Conservation (phyloP, 2,888 invertebrate genomes). For the Graphium colonna region DNA sequence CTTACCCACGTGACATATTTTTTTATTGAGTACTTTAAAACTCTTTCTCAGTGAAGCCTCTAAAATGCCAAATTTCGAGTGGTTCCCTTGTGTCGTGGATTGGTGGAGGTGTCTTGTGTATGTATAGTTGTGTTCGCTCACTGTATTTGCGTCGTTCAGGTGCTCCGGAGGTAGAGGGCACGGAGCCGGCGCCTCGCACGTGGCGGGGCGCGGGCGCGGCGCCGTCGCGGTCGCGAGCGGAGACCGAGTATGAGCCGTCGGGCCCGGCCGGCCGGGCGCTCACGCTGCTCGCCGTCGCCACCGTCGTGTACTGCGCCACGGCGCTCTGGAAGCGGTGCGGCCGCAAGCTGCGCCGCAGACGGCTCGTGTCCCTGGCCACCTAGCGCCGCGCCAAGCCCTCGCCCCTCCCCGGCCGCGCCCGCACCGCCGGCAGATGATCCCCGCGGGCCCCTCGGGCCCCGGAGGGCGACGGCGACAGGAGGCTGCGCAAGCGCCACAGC, state of each 20-base stretch:
- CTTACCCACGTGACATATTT: too few relatives aligned
- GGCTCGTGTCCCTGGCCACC: conserved; percentile 60
- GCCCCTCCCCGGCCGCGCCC: not conserved
- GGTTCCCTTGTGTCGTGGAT: not conserved
- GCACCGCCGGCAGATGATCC: conserved; percentile 4
- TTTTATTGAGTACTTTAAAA: not conserved
- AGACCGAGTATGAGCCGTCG: conserved; percentile 39
- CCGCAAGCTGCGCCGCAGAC: conserved; percentile 53
- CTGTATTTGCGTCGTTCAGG: conserved; percentile 39
- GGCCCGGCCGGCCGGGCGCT: conserved; percentile 40
- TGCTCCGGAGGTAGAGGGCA: conserved; percentile 67
- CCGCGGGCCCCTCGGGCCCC: not conserved
- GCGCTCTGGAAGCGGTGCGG: conserved; percentile 58
- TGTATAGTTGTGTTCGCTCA: too few relatives aligned
- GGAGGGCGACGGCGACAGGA: not conserved
- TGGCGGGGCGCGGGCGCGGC: conserved; percentile 77
- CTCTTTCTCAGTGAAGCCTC: not conserved
- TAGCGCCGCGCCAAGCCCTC: conserved; percentile 41
- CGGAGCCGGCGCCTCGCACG: conserved; percentile 73
- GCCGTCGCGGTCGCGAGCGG: conserved; percentile 41
- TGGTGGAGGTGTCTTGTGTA: not conserved
- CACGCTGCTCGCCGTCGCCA: conserved; percentile 42
- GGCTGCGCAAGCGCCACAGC: too few relatives aligned
- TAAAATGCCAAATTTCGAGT: not conserved
- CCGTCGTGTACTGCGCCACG: conserved; percentile 45